phyloP scores from a whole-genome alignment of 2,797 vertebrate genomes.

The Ceryle rudis region DNA sequence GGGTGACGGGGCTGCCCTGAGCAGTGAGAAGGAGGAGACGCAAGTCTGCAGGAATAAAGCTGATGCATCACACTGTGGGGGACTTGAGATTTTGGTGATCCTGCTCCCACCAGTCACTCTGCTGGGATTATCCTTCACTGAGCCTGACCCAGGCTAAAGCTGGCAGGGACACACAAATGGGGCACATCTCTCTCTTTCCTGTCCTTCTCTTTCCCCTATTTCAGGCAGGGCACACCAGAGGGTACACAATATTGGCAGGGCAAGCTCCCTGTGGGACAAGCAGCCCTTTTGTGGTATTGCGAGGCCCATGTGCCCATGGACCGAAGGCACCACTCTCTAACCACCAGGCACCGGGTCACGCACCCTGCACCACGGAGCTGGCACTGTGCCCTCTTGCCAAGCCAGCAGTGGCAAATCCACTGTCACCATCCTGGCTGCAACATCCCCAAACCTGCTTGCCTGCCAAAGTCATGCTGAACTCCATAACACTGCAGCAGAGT shows the following conservation, averaged over 20 bases:
- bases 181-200: not conserved
- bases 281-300: not conserved
- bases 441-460: not conserved
- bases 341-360: rapidly evolving
- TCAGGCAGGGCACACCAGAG: not conserved
- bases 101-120: not conserved
- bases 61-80: not conserved
- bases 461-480: rapidly evolving
- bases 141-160: not conserved
- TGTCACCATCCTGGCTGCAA: rapidly evolving
- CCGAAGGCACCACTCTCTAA: rapidly evolving
- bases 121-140: not conserved
- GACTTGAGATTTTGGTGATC: rapidly evolving
- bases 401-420: not conserved
- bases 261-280: rapidly evolving
- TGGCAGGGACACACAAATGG: not conserved
- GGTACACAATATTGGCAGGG: not conserved
- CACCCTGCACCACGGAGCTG: not conserved
- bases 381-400: not conserved
- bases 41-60: not conserved
- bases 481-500: rapidly evolving
- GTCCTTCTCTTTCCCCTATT: not conserved
- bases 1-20: not conserved
- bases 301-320: not conserved
- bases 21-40: not conserved